Evolutionary conservation across 2,113 vertebrate genomes (phyloP).

Genomic region (Semicossyphus pulcher): DNA sequence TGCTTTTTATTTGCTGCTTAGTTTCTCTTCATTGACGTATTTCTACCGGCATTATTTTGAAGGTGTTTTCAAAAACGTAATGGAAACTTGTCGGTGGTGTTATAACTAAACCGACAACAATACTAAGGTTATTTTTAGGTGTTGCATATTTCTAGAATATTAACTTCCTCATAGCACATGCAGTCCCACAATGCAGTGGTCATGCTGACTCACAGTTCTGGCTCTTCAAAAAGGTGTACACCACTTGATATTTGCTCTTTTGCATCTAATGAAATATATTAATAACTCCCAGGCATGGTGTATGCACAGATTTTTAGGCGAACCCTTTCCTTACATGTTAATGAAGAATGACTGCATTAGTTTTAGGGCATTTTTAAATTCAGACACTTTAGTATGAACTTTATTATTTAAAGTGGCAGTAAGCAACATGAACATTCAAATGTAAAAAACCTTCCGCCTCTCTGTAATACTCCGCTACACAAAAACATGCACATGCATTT

Average conservation of each 20-base stretch:
- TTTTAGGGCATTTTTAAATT: constrained; percentile 17
- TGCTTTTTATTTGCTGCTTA: too few species aligned
- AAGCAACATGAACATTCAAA: too few species aligned
- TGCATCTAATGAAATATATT: not conserved
- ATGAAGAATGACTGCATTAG: not conserved
- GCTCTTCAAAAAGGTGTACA: not conserved
- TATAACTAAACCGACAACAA: not conserved
- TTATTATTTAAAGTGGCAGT: too few species aligned
- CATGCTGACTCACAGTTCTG: constrained; percentile 26
- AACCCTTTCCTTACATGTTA: not conserved
- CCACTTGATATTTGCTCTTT: constrained; percentile 3
- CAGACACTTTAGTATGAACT: not conserved
- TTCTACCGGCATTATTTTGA: too few species aligned
- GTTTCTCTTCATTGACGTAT: too few species aligned
- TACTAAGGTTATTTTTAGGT: constrained; percentile 5
- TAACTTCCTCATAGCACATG: constrained; percentile 5
- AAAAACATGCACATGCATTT: too few species aligned
- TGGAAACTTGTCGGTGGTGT: not conserved
- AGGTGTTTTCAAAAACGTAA: not conserved
- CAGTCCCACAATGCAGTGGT: not conserved
- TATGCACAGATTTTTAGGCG: not conserved
- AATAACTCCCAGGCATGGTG: not conserved
- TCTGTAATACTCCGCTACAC: too few species aligned
- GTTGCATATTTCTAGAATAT: constrained; percentile 4
- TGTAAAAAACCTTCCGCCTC: too few species aligned